A percentile compares a stretch with the other conserved stretches of the same genome.
These are phyloP conservation scores for Aphelenchoides besseyi DNA, from an alignment of 1,140 invertebrate species.

Conservation along the genomic window DNA sequence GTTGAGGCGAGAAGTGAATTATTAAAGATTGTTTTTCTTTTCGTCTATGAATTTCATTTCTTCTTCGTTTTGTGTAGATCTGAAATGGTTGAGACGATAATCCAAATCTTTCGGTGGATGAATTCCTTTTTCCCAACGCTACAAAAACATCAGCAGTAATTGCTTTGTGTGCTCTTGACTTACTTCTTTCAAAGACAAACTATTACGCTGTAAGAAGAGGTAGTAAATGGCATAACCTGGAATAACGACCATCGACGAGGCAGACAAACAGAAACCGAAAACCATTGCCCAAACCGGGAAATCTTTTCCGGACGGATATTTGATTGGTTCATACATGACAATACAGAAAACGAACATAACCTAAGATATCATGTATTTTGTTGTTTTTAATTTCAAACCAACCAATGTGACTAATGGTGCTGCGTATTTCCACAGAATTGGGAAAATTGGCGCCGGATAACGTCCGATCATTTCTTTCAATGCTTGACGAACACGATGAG, in stretches of 20 bases:
- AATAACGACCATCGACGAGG: conserved; percentile 94
- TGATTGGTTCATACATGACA: conserved; percentile 85
- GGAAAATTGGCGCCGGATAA: conserved; percentile 86
- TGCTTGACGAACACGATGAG: conserved; percentile 90
- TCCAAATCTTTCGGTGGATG: conserved; percentile 15
- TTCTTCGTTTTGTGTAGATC: conserved; percentile 12
- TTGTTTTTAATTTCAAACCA: conserved; percentile 48
- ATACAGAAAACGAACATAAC: conserved; percentile 69
- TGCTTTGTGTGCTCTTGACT: not conserved
- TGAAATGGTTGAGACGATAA: not conserved
- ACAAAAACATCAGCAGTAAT: not conserved
- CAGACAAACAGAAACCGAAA: conserved; percentile 85
- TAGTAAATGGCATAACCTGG: conserved; percentile 72
- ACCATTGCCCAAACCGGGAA: conserved; percentile 91
- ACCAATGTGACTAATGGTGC: conserved; percentile 81
- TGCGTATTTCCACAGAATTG: conserved; percentile 80
- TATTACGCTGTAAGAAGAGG: conserved; percentile 28
- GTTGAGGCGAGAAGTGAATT: conserved; percentile 2
- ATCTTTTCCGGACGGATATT: conserved; percentile 67
- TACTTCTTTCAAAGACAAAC: conserved; percentile 1
- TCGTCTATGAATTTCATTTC: conserved; percentile 29
- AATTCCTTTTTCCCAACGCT: conserved; percentile 7
- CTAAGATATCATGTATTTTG: conserved; percentile 23
- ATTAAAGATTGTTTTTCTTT: conserved; percentile 22
- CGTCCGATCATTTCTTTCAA: conserved; percentile 97